Base-by-base conservation (phyloP, 2,113 vertebrate species). In the Antechinus stuartii region DNA sequence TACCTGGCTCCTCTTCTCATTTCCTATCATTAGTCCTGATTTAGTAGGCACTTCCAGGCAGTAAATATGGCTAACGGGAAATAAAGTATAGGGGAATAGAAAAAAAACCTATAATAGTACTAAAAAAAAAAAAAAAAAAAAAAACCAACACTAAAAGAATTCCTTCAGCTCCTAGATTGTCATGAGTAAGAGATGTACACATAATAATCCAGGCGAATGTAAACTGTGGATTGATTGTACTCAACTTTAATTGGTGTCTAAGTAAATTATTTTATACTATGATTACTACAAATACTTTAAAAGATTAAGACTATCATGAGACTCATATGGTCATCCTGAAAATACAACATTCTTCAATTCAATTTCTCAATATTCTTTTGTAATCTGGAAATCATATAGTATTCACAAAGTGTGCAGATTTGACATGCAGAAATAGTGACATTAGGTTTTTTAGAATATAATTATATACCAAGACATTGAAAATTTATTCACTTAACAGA, bases 311-410 rank as follows among this genome's bases (percentile, higher is more conserved):
- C 54, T 76, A 95, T 76, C 46, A 94, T 90, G 92, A 84, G 54
- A 84, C 19, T 89, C 50, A 8, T 1, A 42, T 92, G 35, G 26
- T 57, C 76, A 91, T 56, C 19, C 68, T 42, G n/a, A 84, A 84
- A 84, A 84, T 16, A 49, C 0, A 57, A 2, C 89, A 92, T 76
- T 57, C 68, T n/a, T 56, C 19, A 84, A 9, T 27, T 90, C 42
- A 91, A 22, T 91, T 50, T 96, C 93, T 95, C 84, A 54, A 95
- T 22, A 92, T 42, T 95, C n/a, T 94, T 57, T 92, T 95, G 49
- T 92, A 94, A 90, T 68, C 6, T 95, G 53, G 54, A 92, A 90
- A 76, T 49, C 91, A 95, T 52, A 92, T 55, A 23, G 11, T 50
- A 93, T 30, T 23, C 93, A 94, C 46, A 95, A 96, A 96, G 14